Evolutionary conservation across 2,113 vertebrate species (phyloP).

Genomic region (Sebastes schlegelii): DNA sequence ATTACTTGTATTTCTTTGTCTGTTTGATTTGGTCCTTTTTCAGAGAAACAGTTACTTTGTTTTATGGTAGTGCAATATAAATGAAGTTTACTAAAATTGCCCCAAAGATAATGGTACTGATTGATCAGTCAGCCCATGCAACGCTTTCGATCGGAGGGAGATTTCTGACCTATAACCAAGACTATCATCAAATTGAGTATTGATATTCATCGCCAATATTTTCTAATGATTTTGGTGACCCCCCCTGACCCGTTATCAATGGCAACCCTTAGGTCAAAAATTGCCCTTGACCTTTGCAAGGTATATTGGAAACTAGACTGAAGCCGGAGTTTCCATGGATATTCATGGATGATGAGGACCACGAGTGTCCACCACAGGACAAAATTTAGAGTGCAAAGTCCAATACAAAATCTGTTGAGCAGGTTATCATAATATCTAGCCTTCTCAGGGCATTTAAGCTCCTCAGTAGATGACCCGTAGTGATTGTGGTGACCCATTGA

Average conservation of each 20-base stretch:
- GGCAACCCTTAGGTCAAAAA: not conserved
- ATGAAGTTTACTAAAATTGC: not conserved
- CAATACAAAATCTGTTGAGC: not conserved
- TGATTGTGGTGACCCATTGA: not conserved
- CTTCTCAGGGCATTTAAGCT: not conserved
- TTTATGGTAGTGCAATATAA: not conserved
- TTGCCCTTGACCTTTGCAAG: not conserved
- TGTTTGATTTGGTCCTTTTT: not conserved
- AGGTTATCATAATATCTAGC: not conserved
- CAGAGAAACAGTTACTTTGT: not conserved
- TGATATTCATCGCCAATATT: conserved; percentile 29
- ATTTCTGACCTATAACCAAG: not conserved
- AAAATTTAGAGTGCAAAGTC: not conserved
- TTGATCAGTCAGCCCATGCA: not conserved
- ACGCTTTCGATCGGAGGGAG: not conserved
- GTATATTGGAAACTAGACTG: not conserved
- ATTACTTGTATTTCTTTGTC: not conserved
- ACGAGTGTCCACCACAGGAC: not conserved
- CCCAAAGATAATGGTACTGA: not conserved
- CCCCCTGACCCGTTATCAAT: not conserved
- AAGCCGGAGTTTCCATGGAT: not conserved
- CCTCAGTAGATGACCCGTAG: not conserved
- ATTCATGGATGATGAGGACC: not conserved
- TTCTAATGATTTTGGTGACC: not conserved
- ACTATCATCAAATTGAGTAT: conserved; percentile 8